Base-by-base conservation (phyloP, 2,888 invertebrate species). In the Brenthis hecate region DNA sequence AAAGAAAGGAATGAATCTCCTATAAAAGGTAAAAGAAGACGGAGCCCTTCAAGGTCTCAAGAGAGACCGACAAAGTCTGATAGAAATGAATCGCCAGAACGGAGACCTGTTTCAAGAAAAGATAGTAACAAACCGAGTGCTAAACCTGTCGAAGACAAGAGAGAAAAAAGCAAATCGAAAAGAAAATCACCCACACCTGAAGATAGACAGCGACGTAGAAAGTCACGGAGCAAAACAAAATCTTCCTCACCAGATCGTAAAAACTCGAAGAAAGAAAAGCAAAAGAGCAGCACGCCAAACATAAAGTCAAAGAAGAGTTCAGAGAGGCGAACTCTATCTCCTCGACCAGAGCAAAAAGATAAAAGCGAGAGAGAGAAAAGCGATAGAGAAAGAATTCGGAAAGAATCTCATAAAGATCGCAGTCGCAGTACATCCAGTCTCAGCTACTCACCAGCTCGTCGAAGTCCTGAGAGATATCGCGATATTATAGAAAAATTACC, bases 381-480 rank as follows among this genome's bases (percentile, higher is more conserved):
- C 3, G 80, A 79, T 5, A 82, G 75, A 69, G 81, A 80, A 13
- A 81, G 78, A 56, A 76, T 73, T 43, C 80, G 80, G 19, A 74
- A 76, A 63, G 82, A 81, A 68, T 74, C 80, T 60, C 82, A 82
- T 65, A 77, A 77, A 61, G 81, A 81, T 5, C 79, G 81, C 16
- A 93, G 94, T 69, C 81, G 91, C 56, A 94, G 93, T 76, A 90
- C 92, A 0, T 94, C 94, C 13, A 94, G 94, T 73, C 84, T 96
- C 62, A 96, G 95, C 76, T 96, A 96, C 77, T 96, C 96, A 0
- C 96, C 96, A 0, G 94, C 95, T 0, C 91, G 94, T 2, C 93
- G 95, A 16, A 94, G 95, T 84, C 95, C 96, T 0, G 96, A 96
- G 76, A 93, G 95, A 0, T 96, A 96, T 80, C 93, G 92, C 36